Evolutionary conservation across 2,888 invertebrate genomes (phyloP), one percentile per base, ranked within the genome.

Genomic region (Nymphalis c-album): DNA sequence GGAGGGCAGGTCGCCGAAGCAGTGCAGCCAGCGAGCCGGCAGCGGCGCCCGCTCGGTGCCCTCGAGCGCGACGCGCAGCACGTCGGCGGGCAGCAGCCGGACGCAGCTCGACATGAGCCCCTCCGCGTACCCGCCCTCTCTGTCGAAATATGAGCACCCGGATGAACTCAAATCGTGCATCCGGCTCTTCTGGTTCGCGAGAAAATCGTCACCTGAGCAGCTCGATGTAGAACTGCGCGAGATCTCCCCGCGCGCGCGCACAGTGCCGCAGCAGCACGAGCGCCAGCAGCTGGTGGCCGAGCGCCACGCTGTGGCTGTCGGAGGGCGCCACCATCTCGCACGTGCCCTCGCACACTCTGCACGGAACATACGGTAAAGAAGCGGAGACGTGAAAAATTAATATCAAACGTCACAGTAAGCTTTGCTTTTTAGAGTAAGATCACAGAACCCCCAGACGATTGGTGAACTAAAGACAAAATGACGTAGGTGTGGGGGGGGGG

Each of bases 281-380:
- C 95, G 96, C 96, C 59, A 95, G 85, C 70, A 97, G 88, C 76
- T 97, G 88, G 88, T 96, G 97, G 50, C 95, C 95, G 55, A 95
- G 89, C 17, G 94, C 93, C 76, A 93, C 93, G 35, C 89, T 87
- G 81, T 94, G 93, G 45, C 93, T 91, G 79, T 94, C 95, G 1
- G 94, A 93, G 75, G 88, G 89, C 8, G 94, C 91, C 77, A 90
- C 89, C 68, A 94, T 88, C 72, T 86, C 88, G 78, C 94, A 95
- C 74, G 53, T 31, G 31, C 53, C 53, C 53, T 55, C 53, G 26
- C 53, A 55, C 31, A 55, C 53, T 2, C 53, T 55, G 53, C 31
- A n/a, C 26, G 31, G 17, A 8, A 26, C 3, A 26, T 13, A 40
- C 13, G 13, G 13, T 13, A 4, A 40, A 0, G 13, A 40, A 40